Percentiles rank a stretch among this genome's conserved stretches.
Conservation (phyloP, 2,797 vertebrate genomes). For the Gorsachius magnificus region DNA sequence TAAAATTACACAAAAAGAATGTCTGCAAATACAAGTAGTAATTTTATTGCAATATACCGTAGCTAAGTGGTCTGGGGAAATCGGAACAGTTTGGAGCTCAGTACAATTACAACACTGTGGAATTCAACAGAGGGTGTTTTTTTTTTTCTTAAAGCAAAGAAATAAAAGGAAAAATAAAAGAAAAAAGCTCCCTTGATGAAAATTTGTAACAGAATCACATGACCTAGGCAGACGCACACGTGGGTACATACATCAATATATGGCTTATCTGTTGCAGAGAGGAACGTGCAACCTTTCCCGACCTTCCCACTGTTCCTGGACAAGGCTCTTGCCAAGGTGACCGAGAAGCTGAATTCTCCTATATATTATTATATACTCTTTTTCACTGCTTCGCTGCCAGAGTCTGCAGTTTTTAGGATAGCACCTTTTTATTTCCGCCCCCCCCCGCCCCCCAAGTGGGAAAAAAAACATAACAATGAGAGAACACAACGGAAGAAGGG, state of each 20-base stretch:
- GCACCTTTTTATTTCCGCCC: slow-evolving; percentile 34
- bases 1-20: slow-evolving; percentile 77
- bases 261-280: slow-evolving; percentile 52
- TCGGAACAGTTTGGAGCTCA: slow-evolving; percentile 59
- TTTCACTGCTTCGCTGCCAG: neutral
- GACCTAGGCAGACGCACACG: slow-evolving; percentile 72
- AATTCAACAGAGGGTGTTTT: slow-evolving; percentile 73
- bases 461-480: neutral
- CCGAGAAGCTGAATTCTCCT: slow-evolving; percentile 17
- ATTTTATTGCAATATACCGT: slow-evolving; percentile 86
- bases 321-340: neutral
- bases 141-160: slow-evolving; percentile 58
- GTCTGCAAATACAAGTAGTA: slow-evolving; percentile 83
- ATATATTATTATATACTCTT: neutral
- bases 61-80: slow-evolving; percentile 84
- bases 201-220: slow-evolving; percentile 73
- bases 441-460: neutral
- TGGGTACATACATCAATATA: slow-evolving; percentile 1
- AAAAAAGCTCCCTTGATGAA: slow-evolving; percentile 31
- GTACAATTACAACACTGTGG: slow-evolving; percentile 75
- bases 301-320: neutral
- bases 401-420: slow-evolving; percentile 13
- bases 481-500: neutral
- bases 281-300: neutral
- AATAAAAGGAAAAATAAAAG: slow-evolving; percentile 19